Evolutionary conservation across 2,888 invertebrate species (phyloP).

Genomic region (Orthonevra nobilis): DNA sequence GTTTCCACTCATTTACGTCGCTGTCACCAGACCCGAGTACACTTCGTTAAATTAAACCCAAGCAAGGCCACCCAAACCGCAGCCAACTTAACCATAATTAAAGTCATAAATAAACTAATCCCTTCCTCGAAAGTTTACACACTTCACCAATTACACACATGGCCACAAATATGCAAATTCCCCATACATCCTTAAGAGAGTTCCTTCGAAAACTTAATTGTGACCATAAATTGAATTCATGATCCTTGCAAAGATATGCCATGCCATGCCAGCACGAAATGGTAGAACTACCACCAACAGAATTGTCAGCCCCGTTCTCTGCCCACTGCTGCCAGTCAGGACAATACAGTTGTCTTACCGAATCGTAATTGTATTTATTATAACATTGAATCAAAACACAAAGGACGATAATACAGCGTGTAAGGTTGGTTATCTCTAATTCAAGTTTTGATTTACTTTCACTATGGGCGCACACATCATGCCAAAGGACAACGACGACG

Average conservation of each 20-base stretch:
- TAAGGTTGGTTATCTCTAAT: slow-evolving; percentile 29
- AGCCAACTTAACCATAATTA: slow-evolving; percentile 40
- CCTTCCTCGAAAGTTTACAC: slow-evolving; percentile 33
- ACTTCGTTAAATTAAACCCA: too few species aligned
- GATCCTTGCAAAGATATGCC: slow-evolving; percentile 39
- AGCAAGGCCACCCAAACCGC: too few species aligned
- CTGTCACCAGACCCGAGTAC: too few species aligned
- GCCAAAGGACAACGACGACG: background rate
- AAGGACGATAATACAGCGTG: slow-evolving; percentile 43
- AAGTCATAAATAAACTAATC: slow-evolving; percentile 63
- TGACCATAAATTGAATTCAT: slow-evolving; percentile 64
- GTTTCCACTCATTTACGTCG: too few species aligned
- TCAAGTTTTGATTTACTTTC: slow-evolving; percentile 61
- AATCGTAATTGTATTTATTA: slow-evolving; percentile 67
- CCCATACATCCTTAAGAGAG: slow-evolving; percentile 7
- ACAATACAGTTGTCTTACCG: slow-evolving; percentile 51
- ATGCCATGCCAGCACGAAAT: slow-evolving; percentile 38
- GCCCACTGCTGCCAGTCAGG: slow-evolving; percentile 4
- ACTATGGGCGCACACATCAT: background rate
- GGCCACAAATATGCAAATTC: slow-evolving; percentile 8
- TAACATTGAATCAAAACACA: slow-evolving; percentile 57
- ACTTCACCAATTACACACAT: slow-evolving; percentile 1
- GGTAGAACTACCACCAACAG: too few species aligned
- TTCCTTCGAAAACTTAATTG: slow-evolving; percentile 45
- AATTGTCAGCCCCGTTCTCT: slow-evolving; percentile 22